Evolutionary conservation across 2,113 vertebrate species (phyloP), one percentile per base, ranked within the genome.

Genomic region (Corapipo altera): DNA sequence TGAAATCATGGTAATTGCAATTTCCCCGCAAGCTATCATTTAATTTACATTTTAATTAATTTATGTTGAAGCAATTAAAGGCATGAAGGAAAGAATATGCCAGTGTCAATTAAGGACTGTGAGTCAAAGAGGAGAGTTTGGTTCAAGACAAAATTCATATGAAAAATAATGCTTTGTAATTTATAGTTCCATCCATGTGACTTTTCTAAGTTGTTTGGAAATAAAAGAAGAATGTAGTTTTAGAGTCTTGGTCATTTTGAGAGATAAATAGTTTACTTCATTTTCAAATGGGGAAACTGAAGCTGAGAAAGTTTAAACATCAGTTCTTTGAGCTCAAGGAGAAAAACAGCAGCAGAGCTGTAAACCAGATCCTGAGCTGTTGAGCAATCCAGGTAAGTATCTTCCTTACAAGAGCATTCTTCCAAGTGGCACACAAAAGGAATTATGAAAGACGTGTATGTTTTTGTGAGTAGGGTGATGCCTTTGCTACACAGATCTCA

Each of bases 11-110:
- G 77, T 96, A 93, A 94, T 85, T 91, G 59, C 85, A 77, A 85
- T 94, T 85, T 94, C 54, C 85, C 90, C 2, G 0, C 46, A 82
- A 93, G 94, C 75, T 91, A 94, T 93, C 27, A 57, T 89, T 96
- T 94, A 80, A 95, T 95, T 95, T 95, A 71, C 72, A 93, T 94
- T 95, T 95, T 96, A 95, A 94, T 97, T 96, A 91, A 88, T 88
- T 96, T 91, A 93, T 64, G 55, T 39, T 85, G 89, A 83, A 96
- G 91, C 71, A 94, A 58, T 95, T 93, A 88, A 82, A 83, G 23
- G 61, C 51, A 85, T 28, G 90, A 83, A 85, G 88, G 75, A 80
- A 85, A 44, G 67, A 96, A 80, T 4, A 12, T 49, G 57, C 48
- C 66, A 48, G 75, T 85, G 94, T 93, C 90, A 90, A 32, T 62